Evolutionary conservation across 1,140 invertebrate genomes (phyloP).

Genomic region (Drosophila ercepeae): DNA sequence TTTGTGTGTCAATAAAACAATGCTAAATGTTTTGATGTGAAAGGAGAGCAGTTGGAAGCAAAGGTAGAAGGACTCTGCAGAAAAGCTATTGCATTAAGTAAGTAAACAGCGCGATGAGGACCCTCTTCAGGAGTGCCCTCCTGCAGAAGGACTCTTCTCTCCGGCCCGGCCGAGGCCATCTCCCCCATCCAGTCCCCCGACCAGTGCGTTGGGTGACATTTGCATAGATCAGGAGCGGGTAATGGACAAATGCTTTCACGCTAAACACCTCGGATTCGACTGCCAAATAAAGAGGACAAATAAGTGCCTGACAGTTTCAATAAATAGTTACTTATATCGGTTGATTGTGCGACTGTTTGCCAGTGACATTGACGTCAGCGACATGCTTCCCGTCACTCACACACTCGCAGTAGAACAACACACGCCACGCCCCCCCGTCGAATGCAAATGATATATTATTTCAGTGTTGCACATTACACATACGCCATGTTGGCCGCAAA

Average conservation of each 20-base stretch:
- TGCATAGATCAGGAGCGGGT: slow-evolving; percentile 34
- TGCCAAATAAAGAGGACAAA: slow-evolving; percentile 46
- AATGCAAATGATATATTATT: slow-evolving; percentile 48
- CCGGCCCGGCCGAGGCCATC: slow-evolving; percentile 5
- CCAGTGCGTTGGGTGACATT: slow-evolving; percentile 6
- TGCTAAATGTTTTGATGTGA: slow-evolving; percentile 39
- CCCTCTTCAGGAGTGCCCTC: slow-evolving; percentile 9
- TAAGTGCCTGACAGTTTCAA: slow-evolving; percentile 38
- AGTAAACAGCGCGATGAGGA: slow-evolving; percentile 33
- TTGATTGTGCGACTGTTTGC: slow-evolving; percentile 4
- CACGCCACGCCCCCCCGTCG: background rate
- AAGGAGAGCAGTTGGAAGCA: background rate
- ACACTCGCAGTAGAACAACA: background rate
- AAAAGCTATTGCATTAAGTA: slow-evolving; percentile 48
- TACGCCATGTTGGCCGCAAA: slow-evolving; percentile 45
- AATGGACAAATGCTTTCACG: slow-evolving; percentile 48
- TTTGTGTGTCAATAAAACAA: slow-evolving; percentile 45
- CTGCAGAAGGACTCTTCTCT: slow-evolving; percentile 14
- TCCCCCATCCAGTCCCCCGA: slow-evolving; percentile 2
- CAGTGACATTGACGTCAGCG: slow-evolving; percentile 26
- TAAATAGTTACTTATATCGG: slow-evolving; percentile 29
- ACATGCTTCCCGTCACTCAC: slow-evolving; percentile 6
- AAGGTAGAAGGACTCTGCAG: slow-evolving; percentile 10
- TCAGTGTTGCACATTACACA: slow-evolving; percentile 40
- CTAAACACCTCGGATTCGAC: slow-evolving; percentile 39